phyloP scores from a whole-genome alignment of 2,888 invertebrate genomes.

The Cataglyphis albicans region DNA sequence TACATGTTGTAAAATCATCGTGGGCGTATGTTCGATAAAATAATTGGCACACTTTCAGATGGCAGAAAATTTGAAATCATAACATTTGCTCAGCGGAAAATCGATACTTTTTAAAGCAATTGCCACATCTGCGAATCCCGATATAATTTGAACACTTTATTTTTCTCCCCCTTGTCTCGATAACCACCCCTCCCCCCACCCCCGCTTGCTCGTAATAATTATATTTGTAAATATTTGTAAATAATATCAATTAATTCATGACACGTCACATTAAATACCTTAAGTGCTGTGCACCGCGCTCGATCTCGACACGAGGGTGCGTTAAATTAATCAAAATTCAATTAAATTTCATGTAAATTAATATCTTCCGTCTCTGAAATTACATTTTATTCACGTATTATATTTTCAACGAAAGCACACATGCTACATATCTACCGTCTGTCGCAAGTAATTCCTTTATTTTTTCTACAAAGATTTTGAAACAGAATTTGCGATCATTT shows the following conservation, averaged over 20 bases:
- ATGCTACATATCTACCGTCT: neutral
- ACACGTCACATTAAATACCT: slow-evolving; percentile 44
- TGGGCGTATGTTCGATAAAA: slow-evolving; percentile 12
- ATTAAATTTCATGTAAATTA: slow-evolving; percentile 53
- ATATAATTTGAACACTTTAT: slow-evolving; percentile 20
- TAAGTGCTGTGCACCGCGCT: slow-evolving; percentile 30
- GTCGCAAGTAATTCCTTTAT: slow-evolving; percentile 8
- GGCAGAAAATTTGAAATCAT: neutral
- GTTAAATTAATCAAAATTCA: slow-evolving; percentile 50
- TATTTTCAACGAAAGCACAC: slow-evolving; percentile 24
- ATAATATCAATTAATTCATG: slow-evolving; percentile 40
- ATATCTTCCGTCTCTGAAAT: slow-evolving; percentile 39
- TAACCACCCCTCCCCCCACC: too few relatives aligned
- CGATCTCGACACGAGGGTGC: slow-evolving; percentile 34
- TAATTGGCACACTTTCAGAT: neutral
- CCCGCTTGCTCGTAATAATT: slow-evolving; percentile 11
- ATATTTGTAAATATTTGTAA: slow-evolving; percentile 18
- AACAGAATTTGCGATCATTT: neutral
- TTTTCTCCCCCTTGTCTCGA: neutral
- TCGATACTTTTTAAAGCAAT: slow-evolving; percentile 18
- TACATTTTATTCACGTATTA: slow-evolving; percentile 43
- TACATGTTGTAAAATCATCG: neutral
- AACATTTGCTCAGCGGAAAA: slow-evolving; percentile 11
- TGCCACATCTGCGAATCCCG: neutral
- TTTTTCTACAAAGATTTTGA: slow-evolving; percentile 16